Percentiles rank a stretch among this genome's conserved stretches.
phyloP scores from a whole-genome alignment of 2,113 vertebrate species.

The Corythornis vintsioides region DNA sequence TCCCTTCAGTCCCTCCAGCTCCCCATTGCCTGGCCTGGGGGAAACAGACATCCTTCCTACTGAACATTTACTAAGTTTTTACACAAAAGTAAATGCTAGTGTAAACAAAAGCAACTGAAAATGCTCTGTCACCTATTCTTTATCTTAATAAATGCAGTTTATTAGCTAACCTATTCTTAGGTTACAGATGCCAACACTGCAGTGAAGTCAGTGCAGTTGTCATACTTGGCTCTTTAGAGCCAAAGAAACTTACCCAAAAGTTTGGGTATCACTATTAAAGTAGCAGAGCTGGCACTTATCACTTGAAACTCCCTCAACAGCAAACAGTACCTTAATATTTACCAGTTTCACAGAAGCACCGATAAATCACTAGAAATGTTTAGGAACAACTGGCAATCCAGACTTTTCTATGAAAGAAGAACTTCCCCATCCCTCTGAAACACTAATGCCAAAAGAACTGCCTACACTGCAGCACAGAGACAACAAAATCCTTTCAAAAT shows the following conservation, averaged over 20 bases:
- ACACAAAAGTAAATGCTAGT: background rate
- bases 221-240: background rate
- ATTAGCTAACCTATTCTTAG: background rate
- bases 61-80: background rate
- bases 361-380: background rate
- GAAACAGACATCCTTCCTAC: background rate
- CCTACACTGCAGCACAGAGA: background rate
- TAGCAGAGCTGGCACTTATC: background rate
- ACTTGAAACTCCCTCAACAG: background rate
- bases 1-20: background rate
- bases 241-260: background rate
- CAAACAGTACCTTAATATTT: background rate
- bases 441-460: background rate
- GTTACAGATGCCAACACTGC: background rate
- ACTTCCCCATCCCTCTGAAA: background rate
- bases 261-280: background rate
- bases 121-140: background rate
- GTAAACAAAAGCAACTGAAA: background rate
- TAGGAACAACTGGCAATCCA: background rate
- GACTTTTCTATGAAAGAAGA: background rate
- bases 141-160: too few relatives aligned
- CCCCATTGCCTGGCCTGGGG: background rate
- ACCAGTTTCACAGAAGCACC: background rate
- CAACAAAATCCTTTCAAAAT: background rate
- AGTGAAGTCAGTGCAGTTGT: background rate